Conservation (phyloP, 2,888 invertebrate species). For the Folsomia candida region DNA sequence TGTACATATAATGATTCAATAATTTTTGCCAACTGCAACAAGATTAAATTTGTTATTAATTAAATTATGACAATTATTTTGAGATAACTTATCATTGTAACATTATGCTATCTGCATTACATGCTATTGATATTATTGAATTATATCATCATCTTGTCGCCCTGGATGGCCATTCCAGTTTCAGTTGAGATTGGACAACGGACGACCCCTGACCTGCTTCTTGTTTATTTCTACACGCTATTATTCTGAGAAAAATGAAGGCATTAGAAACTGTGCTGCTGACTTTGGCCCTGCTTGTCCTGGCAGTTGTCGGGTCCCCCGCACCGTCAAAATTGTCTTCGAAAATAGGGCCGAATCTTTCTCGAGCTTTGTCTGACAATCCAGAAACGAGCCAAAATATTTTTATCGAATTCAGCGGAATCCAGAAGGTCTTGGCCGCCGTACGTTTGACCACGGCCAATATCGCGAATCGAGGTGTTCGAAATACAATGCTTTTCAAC, state of each 20-base stretch:
- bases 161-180: too few species aligned
- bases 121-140: too few species aligned
- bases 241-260: neutral
- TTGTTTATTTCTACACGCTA: too few species aligned
- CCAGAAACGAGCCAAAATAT: neutral
- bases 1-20: too few species aligned
- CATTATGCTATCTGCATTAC: too few species aligned
- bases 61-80: too few species aligned
- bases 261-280: neutral
- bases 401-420: neutral
- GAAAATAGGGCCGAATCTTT: neutral
- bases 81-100: too few species aligned
- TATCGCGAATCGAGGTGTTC: neutral
- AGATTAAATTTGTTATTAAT: too few species aligned
- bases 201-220: too few species aligned
- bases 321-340: neutral
- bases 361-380: neutral
- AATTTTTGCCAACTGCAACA: too few species aligned
- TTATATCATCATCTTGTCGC: too few species aligned
- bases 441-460: neutral
- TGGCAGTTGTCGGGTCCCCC: neutral
- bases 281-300: neutral
- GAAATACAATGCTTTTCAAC: neutral
- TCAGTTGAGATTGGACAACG: too few species aligned
- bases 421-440: neutral